A percentile compares a stretch with the other conserved stretches of the same genome.
These are phyloP conservation scores for Yponomeuta plumbellus DNA, from an alignment of 2,888 invertebrate species.

Conservation along the genomic window DNA sequence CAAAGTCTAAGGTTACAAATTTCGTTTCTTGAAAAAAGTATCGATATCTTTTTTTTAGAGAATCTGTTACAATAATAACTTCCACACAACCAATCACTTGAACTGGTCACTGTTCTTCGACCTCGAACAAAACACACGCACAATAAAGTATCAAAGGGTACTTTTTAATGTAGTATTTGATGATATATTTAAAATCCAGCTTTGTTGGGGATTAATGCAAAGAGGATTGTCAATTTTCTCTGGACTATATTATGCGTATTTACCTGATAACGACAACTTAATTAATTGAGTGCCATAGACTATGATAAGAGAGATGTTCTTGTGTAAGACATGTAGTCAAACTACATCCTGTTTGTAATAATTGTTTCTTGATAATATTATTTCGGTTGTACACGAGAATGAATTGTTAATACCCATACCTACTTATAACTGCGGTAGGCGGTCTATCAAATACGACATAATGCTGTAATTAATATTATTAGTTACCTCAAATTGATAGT, in stretches of 20 bases:
- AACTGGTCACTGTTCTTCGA: too few relatives aligned
- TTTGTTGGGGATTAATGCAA: too few relatives aligned
- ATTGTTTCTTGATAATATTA: constrained; percentile 9
- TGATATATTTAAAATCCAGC: too few relatives aligned
- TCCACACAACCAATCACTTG: too few relatives aligned
- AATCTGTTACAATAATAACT: too few relatives aligned
- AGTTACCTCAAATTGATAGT: constrained; percentile 7
- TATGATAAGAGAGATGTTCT: constrained; percentile 1
- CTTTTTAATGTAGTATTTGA: too few relatives aligned
- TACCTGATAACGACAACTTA: not conserved
- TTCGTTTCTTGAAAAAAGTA: too few relatives aligned
- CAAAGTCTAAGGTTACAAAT: too few relatives aligned
- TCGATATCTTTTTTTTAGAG: too few relatives aligned
- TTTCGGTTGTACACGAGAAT: constrained; percentile 8
- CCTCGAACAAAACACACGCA: too few relatives aligned
- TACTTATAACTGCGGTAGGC: not conserved
- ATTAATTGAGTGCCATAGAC: constrained; percentile 43
- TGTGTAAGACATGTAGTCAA: constrained; percentile 41
- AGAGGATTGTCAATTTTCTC: too few relatives aligned
- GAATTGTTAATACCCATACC: not conserved
- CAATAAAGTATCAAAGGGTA: too few relatives aligned
- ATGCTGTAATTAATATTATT: not conserved
- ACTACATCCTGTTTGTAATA: constrained; percentile 44
- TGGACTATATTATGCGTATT: not conserved
- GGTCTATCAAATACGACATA: not conserved